Conservation (phyloP, 1,140 invertebrate species). For the Ceratina australensis region DNA sequence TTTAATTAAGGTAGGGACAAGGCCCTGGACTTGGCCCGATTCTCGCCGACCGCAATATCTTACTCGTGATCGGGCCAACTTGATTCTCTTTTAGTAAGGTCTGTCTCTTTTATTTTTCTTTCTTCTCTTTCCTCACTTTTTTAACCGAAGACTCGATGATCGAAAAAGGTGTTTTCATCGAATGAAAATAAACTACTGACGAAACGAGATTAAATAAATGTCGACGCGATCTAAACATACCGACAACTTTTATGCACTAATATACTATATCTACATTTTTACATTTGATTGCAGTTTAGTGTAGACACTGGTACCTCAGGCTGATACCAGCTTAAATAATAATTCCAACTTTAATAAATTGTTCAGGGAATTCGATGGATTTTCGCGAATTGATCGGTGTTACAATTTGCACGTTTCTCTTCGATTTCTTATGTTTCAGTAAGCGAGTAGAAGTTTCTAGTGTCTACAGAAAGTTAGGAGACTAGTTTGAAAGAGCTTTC, state of each 20-base stretch:
- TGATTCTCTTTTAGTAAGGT: neutral
- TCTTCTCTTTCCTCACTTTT: neutral
- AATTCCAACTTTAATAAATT: neutral
- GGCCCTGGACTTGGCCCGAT: neutral
- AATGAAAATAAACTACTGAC: no score
- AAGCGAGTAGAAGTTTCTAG: conserved; percentile 40
- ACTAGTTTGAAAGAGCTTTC: conserved; percentile 60
- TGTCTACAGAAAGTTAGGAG: conserved; percentile 51
- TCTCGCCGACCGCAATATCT: conserved; percentile 15
- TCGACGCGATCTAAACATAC: no score
- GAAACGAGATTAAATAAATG: no score
- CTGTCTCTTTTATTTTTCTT: no score
- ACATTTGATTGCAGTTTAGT: no score
- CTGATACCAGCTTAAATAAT: no score
- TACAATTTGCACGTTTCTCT: conserved; percentile 59
- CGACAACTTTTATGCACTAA: no score
- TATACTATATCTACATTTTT: no score
- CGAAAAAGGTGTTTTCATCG: neutral
- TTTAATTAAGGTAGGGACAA: conserved; percentile 64
- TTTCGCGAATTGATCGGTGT: conserved; percentile 30
- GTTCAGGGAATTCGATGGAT: neutral
- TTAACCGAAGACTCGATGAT: no score
- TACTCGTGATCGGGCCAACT: conserved; percentile 8
- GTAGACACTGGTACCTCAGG: no score
- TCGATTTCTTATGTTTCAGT: conserved; percentile 15